phyloP scores from a whole-genome alignment of 2,113 vertebrate genomes.

The Rhodinocichla rosea region DNA sequence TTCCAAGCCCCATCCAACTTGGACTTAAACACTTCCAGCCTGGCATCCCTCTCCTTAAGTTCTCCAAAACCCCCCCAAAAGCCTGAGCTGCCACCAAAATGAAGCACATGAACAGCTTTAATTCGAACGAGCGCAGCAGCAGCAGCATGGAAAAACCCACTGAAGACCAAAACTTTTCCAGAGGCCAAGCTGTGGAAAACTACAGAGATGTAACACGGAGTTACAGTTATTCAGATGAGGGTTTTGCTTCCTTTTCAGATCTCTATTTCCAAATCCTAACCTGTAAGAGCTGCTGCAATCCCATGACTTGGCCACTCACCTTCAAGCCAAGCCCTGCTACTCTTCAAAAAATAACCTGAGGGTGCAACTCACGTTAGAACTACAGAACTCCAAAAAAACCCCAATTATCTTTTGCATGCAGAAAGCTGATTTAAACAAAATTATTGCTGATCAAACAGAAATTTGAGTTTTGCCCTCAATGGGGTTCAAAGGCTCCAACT shows the following conservation, averaged over 20 bases:
- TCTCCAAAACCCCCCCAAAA: not conserved
- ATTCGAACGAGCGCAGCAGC: rapidly evolving
- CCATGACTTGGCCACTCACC: not conserved
- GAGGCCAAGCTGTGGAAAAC: conserved; percentile 16
- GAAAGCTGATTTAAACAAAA: not conserved
- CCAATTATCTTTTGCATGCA: not conserved
- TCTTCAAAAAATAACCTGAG: not conserved
- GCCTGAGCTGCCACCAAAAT: not conserved
- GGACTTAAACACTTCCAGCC: not conserved
- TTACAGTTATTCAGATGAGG: not conserved
- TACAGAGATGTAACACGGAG: not conserved
- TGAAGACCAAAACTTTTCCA: conserved; percentile 2
- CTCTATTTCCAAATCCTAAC: not conserved
- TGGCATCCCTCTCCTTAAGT: not conserved
- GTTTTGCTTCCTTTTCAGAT: not conserved
- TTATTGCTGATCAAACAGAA: not conserved
- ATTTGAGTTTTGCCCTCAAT: rapidly evolving
- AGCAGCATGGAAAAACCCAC: conserved; percentile 19
- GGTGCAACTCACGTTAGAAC: not conserved
- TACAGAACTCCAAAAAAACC: not conserved
- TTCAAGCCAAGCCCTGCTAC: not conserved
- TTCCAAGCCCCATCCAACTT: not conserved
- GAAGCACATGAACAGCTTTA: not conserved
- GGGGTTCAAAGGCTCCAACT: not conserved
- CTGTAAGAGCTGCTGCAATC: not conserved